Evolutionary conservation across 2,888 invertebrate species (phyloP).

Genomic region (Cosmorhoe ocellata): DNA sequence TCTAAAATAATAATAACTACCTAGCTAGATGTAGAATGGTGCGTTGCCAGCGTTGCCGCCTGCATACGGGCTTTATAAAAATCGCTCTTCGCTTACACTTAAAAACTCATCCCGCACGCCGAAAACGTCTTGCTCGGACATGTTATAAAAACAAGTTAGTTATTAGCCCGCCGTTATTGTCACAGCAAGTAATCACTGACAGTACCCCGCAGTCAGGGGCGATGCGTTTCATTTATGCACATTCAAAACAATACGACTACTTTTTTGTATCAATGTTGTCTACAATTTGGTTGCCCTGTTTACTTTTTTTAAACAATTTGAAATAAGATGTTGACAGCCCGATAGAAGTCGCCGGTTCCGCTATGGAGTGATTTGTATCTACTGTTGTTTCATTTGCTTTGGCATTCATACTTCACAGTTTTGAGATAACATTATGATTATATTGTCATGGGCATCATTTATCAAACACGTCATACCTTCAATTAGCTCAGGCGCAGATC

Average conservation of each 20-base stretch:
- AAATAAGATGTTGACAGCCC: slow-evolving; percentile 14
- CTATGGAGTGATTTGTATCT: no score
- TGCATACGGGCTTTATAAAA: no score
- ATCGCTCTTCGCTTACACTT: slow-evolving; percentile 14
- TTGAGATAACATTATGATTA: no score
- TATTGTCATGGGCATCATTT: no score
- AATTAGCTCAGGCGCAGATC: no score
- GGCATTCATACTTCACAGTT: no score
- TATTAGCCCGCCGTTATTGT: slow-evolving; percentile 57
- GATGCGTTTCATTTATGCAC: slow-evolving; percentile 34
- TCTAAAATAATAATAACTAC: no score
- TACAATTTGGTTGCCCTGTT: slow-evolving; percentile 20
- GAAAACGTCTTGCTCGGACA: slow-evolving; percentile 41
- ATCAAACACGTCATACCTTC: no score
- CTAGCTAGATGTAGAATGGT: no score
- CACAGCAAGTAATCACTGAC: slow-evolving; percentile 59
- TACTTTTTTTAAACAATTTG: slow-evolving; percentile 12
- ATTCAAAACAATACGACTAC: slow-evolving; percentile 30
- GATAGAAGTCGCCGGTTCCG: slow-evolving; percentile 1
- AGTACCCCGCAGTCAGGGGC: slow-evolving; percentile 54
- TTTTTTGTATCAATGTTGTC: slow-evolving; percentile 11
- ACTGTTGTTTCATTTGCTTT: not conserved
- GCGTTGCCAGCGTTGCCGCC: no score
- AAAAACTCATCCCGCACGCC: slow-evolving; percentile 18
- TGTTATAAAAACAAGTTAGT: slow-evolving; percentile 72